These are phyloP conservation scores for Eumaeus atala DNA, from an alignment of 1,140 invertebrate genomes.

Conservation along the genomic window DNA sequence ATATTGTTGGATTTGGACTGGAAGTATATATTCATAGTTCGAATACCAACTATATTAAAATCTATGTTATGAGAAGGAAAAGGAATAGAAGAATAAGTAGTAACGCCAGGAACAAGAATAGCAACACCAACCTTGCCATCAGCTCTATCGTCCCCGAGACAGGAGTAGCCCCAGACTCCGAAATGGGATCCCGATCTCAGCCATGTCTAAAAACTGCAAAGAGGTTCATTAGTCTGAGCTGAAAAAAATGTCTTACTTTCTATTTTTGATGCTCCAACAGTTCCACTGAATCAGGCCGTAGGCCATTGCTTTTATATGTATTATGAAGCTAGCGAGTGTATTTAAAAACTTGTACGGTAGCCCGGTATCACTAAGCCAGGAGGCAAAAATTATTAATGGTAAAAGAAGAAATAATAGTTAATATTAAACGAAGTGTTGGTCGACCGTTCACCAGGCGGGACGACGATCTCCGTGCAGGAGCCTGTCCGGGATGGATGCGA, in stretches of 20 bases:
- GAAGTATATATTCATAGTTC: not conserved
- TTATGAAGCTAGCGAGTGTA: too few relatives aligned
- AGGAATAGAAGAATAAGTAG: not conserved
- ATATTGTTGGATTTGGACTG: not conserved
- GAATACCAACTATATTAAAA: conserved; percentile 7
- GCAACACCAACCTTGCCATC: conserved; percentile 8
- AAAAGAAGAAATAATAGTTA: too few relatives aligned
- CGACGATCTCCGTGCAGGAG: too few relatives aligned
- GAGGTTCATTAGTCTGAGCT: not conserved
- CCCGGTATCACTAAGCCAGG: too few relatives aligned
- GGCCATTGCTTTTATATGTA: not conserved
- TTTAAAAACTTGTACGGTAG: too few relatives aligned
- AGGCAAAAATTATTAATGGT: too few relatives aligned
- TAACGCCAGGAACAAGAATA: conserved; percentile 7
- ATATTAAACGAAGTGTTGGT: too few relatives aligned
- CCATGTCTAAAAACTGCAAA: not conserved
- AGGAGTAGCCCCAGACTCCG: conserved; percentile 1
- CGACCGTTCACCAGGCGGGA: too few relatives aligned
- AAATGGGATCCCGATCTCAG: conserved; percentile 1
- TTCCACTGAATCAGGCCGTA: conserved; percentile 7
- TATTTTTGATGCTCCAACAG: conserved; percentile 8
- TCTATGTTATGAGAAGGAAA: not conserved
- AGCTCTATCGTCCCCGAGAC: conserved; percentile 7
- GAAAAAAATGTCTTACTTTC: not conserved
- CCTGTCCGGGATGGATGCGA: too few relatives aligned